Base-by-base conservation (phyloP, 2,888 invertebrate species). In the Chloroclysta siterata region DNA sequence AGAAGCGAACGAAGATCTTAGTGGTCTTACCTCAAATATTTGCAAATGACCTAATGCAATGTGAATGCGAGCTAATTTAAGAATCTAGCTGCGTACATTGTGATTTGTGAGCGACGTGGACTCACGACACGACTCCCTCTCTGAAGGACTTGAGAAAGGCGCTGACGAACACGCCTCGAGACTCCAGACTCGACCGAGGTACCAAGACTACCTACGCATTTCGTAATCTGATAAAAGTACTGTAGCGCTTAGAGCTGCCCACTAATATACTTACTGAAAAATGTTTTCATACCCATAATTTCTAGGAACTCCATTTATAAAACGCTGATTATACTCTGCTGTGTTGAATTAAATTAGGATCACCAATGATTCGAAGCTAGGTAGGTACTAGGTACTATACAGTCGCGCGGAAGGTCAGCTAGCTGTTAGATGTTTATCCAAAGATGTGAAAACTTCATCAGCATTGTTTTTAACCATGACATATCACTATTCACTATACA, bases 391-490 rank as follows among this genome's bases (percentile, higher is more conserved):
- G n/a, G n/a, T n/a, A n/a, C n/a, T n/a, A n/a, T n/a, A n/a, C n/a
- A n/a, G n/a, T 10, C 36, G 11, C 11, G 10, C 11, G 11, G 44
- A 46, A 46, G 44, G 54, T 54, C 44, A 11, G 11, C 8, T 8
- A 39, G 11, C 11, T 11, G 8, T 11, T 11, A 33, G 11, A 1
- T 15, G 29, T 13, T 22, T 17, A 59, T 17, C 17, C n/a, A n/a
- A 42, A 51, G 13, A 6, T 52, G 57, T 33, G 11, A 33, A 51
- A n/a, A 58, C 4, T 29, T 7, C 33, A 11, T 36, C 33, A 8
- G 58, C 29, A 54, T 48, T 48, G 53, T 53, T 54, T 48, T 60
- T 17, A 60, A 42, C 53, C 60, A 33, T 60, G 60, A 48, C 48
- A 48, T 22, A 29, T 42, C 15, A 14, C 14, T 42, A 6, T 7